Base-by-base conservation (phyloP, 2,113 vertebrate species). In the Eonycteris spelaea region DNA sequence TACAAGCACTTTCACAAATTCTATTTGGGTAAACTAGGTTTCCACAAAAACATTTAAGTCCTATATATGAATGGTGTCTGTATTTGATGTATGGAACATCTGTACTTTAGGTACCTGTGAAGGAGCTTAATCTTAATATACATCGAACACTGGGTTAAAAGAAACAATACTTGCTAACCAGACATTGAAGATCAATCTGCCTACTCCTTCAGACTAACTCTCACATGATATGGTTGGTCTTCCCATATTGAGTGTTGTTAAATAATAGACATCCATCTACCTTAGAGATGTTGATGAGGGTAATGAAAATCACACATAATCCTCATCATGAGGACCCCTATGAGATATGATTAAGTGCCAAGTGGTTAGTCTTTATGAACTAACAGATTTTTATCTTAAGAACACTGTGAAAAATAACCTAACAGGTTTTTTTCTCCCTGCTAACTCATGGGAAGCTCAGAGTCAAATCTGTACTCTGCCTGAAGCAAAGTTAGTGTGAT, bases 371-470 rank as follows among this genome's bases (percentile, higher is more conserved):
- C 48, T 70, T 86, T 79, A 38, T 67, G 24, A 93, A 86, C 33
- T 80, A 77, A 43, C 24, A 86, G 24, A 22, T 14, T 89, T 90
- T 78, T 61, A 85, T 45, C 59, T 74, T 86, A 90, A 87, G 45
- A 53, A 86, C 53, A 75, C 1, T 86, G 9, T 53, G 59, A 91
- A 93, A 96, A 90, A 93, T 61, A 92, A 95, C 19, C 88, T 77
- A 71, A 26, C 35, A 43, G 14, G 51, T 61, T 71, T 57, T 80
- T 71, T 8, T 28, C 18, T n/a, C 61, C n/a, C 35, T 92, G 33
- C 33, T 71, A 91, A 45, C 45, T 86, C 19, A 71, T 6, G 71
- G 45, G 87, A 87, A 87, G 30, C 15, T 82, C 40, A 68, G 51
- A 90, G 19, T 75, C 63, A 82, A 95, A 87, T 71, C 16, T 90